Conservation (phyloP, 1,140 invertebrate species). For the Lethrus apterus region DNA sequence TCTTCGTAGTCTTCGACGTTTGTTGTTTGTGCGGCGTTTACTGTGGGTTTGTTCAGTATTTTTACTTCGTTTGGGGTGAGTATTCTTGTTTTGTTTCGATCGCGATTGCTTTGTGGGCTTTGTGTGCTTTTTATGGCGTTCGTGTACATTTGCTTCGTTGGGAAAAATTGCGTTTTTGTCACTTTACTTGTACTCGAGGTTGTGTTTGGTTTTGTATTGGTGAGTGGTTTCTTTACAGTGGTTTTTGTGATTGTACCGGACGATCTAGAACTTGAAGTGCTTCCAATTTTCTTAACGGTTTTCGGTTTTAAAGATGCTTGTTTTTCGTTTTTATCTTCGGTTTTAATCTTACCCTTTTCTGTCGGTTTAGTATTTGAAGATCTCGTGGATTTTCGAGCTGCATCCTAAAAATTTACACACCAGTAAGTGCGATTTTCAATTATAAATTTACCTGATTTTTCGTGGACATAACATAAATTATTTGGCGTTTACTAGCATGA, state of each 20-base stretch:
- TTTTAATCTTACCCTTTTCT: constrained; percentile 6
- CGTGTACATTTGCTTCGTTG: constrained; percentile 31
- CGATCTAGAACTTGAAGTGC: not conserved
- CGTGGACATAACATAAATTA: constrained; percentile 9
- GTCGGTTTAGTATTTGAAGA: not conserved
- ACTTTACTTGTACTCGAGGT: constrained; percentile 16
- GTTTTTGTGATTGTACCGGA: not conserved
- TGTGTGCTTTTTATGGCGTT: constrained; percentile 25
- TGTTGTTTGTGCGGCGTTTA: constrained; percentile 4
- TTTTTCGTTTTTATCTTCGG: not conserved
- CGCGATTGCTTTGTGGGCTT: not conserved
- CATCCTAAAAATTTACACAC: not conserved
- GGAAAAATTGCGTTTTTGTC: constrained; percentile 33
- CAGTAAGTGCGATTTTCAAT: not conserved
- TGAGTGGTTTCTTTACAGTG: not conserved
- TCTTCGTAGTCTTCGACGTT: constrained; percentile 47
- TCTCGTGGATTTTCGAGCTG: not conserved
- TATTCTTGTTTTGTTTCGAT: constrained; percentile 1
- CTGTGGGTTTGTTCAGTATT: not conserved
- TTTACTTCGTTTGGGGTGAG: constrained; percentile 2
- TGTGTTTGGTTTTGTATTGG: not conserved
- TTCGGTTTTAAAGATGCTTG: constrained; percentile 5
- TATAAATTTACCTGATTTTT: constrained; percentile 7
- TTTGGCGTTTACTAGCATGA: constrained; percentile 7
- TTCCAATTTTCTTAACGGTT: not conserved